phyloP scores from a whole-genome alignment of 64 coral and sea anemone species.

The Actinia tenebrosa region DNA sequence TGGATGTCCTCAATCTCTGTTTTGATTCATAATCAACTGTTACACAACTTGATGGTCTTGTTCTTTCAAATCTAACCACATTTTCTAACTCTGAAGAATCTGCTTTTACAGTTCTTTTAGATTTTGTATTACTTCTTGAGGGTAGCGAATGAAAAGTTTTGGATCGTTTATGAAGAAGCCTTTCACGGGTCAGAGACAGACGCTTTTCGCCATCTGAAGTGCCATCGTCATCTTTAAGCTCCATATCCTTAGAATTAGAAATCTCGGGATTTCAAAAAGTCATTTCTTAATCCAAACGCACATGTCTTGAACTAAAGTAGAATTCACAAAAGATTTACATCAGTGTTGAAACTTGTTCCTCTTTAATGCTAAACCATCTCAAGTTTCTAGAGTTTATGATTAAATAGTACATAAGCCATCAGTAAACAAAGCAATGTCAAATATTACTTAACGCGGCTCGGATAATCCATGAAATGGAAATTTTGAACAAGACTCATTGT shows the following conservation, averaged over 20 bases:
- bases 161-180: not conserved
- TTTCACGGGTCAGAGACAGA: not conserved
- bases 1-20: not conserved
- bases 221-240: not conserved
- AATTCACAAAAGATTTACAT: not conserved
- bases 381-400: no score
- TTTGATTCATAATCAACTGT: not conserved
- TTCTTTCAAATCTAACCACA: not conserved
- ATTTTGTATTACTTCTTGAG: not conserved
- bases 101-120: not conserved
- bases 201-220: not conserved
- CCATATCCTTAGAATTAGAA: not conserved
- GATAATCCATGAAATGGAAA: no score
- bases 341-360: not conserved
- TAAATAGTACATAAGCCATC: no score
- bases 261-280: not conserved
- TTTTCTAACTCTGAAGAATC: not conserved
- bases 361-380: not conserved
- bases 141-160: not conserved
- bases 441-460: no score
- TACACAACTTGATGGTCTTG: not conserved
- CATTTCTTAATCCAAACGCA: not conserved
- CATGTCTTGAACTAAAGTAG: not conserved
- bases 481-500: no score
- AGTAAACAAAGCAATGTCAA: no score